Conservation (phyloP, 2,113 vertebrate species). For the Bostrychus sinensis region DNA sequence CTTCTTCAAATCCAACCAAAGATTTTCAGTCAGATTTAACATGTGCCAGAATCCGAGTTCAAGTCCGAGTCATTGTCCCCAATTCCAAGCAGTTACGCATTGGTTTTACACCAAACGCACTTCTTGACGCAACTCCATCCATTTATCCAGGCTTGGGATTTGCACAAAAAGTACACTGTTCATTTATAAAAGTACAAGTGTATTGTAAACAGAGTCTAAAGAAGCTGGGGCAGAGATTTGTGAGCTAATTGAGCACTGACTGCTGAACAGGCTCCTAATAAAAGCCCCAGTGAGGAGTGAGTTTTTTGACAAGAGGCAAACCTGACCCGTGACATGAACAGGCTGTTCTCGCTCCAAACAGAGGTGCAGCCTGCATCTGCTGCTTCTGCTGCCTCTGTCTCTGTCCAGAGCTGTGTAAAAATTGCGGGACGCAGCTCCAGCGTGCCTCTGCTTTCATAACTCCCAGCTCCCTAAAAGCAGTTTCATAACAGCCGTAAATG, state of each 20-base stretch:
- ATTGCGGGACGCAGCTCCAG: slow-evolving; percentile 1
- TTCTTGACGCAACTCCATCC: too few relatives aligned
- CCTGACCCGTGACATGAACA: slow-evolving; percentile 13
- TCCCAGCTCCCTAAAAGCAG: slow-evolving; percentile 18
- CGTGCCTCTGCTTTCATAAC: slow-evolving; percentile 30
- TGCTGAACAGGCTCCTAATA: neutral
- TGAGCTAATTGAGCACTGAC: neutral
- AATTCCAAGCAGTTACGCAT: too few relatives aligned
- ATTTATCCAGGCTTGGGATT: too few relatives aligned
- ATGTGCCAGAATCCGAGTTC: too few relatives aligned
- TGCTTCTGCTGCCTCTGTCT: neutral
- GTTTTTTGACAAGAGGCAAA: slow-evolving; percentile 12
- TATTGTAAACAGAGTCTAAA: neutral
- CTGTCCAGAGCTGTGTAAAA: too few relatives aligned
- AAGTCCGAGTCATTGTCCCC: too few relatives aligned
- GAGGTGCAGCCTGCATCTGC: slow-evolving; percentile 3
- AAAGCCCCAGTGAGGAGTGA: neutral
- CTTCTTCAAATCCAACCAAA: too few relatives aligned
- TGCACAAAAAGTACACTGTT: too few relatives aligned
- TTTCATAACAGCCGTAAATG: slow-evolving; percentile 51
- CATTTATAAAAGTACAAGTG: too few relatives aligned
- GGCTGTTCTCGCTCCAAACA: slow-evolving; percentile 36
- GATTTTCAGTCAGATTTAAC: too few relatives aligned
- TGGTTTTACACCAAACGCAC: too few relatives aligned
- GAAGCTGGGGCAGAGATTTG: neutral